Base-by-base conservation (phyloP, 92 coral and sea anemone species). In the Diadumene lineata region DNA sequence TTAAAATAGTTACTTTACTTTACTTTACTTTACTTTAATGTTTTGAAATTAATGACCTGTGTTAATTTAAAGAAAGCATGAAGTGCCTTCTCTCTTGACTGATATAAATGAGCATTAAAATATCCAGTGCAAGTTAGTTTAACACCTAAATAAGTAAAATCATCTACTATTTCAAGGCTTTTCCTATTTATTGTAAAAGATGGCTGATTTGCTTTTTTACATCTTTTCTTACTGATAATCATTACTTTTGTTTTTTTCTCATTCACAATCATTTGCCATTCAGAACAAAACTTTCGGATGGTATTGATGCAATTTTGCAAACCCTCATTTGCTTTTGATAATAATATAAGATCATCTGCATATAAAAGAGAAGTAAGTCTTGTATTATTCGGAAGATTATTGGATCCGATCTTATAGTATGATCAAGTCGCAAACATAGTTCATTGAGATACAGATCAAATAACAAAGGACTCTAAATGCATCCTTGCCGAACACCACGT, bases 401-500 rank as follows among this genome's bases (percentile, higher is more conserved):
- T 13, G 85, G 72, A 72, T 72, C 85, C 57, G 44, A 26, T 21
- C 68, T 53, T 30, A 38, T 43, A 4, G 11, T 34, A 29, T 79
- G 31, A 0, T 66, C 26, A 17, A 76, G 25, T 11, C 60, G 31
- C 62, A 11, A 16, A 1, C 80, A 78, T 29, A 73, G 74, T 24
- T 74, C 64, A 33, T 73, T 80, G 29, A 81, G 21, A 55, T 75
- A 82, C 16, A 82, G 61, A 43, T 82, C 75, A 66, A 81, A 81
- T 38, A 74, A 48, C 38, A 81, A 34, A 18, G 86, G 86, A 30
- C 68, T 19, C 11, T 75, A 56, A 30, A 74, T 61, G 34, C 86
- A 81, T 56, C 86, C 86, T 82, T 82, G 86, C 64, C 86, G 55
- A 6, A 82, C 82, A 27, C 82, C 82, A 66, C 76, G 38, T 29